These are phyloP conservation scores for Anoplopoma fimbria DNA, from an alignment of 2,113 vertebrate genomes.

Conservation along the genomic window DNA sequence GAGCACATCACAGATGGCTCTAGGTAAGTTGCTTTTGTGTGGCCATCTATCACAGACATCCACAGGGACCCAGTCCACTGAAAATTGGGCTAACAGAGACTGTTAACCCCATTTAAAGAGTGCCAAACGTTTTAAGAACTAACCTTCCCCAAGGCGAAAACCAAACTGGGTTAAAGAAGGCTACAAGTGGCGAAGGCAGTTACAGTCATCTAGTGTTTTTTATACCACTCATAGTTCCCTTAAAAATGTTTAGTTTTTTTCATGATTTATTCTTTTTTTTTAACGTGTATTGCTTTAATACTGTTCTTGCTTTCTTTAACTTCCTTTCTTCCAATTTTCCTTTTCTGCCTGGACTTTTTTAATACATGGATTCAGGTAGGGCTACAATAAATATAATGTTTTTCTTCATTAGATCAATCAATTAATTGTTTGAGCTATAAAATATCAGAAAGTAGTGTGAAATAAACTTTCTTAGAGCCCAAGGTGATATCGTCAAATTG, in stretches of 20 bases:
- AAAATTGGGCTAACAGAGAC: slow-evolving; percentile 68
- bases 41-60: slow-evolving; percentile 64
- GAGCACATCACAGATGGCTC: slow-evolving; percentile 18
- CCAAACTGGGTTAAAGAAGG: slow-evolving; percentile 71
- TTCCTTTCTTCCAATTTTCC: background rate
- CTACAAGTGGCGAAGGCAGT: slow-evolving; percentile 32
- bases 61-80: slow-evolving; percentile 61
- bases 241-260: background rate
- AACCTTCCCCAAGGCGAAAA: slow-evolving; percentile 73
- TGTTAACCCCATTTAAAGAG: slow-evolving; percentile 78
- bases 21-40: slow-evolving; percentile 43
- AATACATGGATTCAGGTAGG: slow-evolving; percentile 1
- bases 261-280: background rate
- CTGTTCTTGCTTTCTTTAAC: too few relatives aligned
- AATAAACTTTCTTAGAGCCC: background rate
- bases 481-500: background rate
- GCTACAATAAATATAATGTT: background rate
- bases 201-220: background rate
- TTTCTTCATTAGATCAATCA: background rate
- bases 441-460: background rate
- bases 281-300: background rate
- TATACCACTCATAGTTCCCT: background rate
- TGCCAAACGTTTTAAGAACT: slow-evolving; percentile 64
- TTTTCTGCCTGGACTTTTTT: background rate
- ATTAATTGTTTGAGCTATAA: background rate